Conservation (phyloP, 35 echinoderm and acorn worm species). For the Heliocidaris tuberculata region DNA sequence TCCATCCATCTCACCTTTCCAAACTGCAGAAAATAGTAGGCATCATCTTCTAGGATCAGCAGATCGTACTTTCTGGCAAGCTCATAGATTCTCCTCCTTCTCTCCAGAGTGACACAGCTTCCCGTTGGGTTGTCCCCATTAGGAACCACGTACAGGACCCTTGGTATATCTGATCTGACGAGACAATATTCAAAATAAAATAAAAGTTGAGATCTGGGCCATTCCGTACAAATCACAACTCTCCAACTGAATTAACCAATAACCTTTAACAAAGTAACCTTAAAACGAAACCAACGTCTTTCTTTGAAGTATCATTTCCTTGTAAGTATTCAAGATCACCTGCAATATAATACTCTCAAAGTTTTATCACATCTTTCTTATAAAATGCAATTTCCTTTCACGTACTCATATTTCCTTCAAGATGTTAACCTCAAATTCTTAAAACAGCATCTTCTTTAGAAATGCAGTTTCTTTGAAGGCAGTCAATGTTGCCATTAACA, state of each 20-base stretch:
- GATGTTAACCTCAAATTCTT: too few relatives aligned
- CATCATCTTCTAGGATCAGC: constrained; percentile 89
- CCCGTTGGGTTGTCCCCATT: constrained; percentile 86
- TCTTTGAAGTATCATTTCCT: not conserved
- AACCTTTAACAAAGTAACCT: not conserved
- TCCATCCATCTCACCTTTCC: constrained; percentile 47
- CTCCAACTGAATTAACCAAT: too few relatives aligned
- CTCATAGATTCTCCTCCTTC: constrained; percentile 77
- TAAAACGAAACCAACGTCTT: not conserved
- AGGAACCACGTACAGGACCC: constrained; percentile 69
- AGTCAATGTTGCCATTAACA: too few relatives aligned
- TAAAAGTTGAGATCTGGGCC: too few relatives aligned
- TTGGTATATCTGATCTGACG: constrained; percentile 73
- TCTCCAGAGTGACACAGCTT: constrained; percentile 45
- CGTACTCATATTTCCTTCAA: too few relatives aligned
- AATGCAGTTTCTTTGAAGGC: too few relatives aligned
- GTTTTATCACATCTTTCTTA: not conserved
- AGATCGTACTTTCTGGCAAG: constrained; percentile 81
- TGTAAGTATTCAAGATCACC: not conserved
- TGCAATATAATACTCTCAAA: not conserved
- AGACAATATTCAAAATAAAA: too few relatives aligned
- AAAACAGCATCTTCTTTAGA: too few relatives aligned
- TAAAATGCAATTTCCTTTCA: not conserved
- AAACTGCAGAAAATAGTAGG: constrained; percentile 90
- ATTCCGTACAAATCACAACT: too few relatives aligned